Percentiles rank a stretch among this genome's conserved stretches.
These are phyloP conservation scores for Cheilinus undulatus DNA, from an alignment of 2,113 vertebrate species.

Conservation along the genomic window DNA sequence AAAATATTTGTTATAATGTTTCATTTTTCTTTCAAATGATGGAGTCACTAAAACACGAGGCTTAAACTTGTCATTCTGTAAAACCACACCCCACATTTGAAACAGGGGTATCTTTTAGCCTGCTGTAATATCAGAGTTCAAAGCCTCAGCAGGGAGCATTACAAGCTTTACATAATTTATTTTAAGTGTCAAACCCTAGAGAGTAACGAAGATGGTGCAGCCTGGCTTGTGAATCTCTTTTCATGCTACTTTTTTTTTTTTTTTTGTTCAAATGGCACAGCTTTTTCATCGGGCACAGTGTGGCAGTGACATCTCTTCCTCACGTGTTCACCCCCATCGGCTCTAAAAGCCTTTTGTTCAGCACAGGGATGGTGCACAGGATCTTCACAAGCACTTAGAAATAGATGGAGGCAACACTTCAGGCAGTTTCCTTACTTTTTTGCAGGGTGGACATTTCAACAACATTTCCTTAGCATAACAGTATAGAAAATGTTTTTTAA, in stretches of 20 bases:
- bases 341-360: neutral
- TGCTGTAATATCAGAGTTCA: slow-evolving; percentile 23
- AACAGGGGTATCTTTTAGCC: slow-evolving; percentile 31
- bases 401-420: neutral
- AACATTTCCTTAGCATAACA: too few relatives aligned
- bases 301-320: slow-evolving; percentile 2
- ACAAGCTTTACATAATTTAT: slow-evolving; percentile 41
- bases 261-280: slow-evolving; percentile 7
- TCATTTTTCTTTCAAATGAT: too few relatives aligned
- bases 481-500: too few relatives aligned
- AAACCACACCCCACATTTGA: slow-evolving; percentile 28
- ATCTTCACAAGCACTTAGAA: slow-evolving; percentile 3
- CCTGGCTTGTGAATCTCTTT: slow-evolving; percentile 1
- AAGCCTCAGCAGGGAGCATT: slow-evolving; percentile 4
- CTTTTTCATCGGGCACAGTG: slow-evolving; percentile 1
- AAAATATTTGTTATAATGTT: too few relatives aligned
- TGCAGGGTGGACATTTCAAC: too few relatives aligned
- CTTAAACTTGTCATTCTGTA: slow-evolving; percentile 56
- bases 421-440: neutral
- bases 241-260: slow-evolving; percentile 9
- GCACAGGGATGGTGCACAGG: neutral
- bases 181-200: slow-evolving; percentile 34
- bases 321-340: neutral
- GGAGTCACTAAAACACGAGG: too few relatives aligned
- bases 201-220: slow-evolving; percentile 14